Evolutionary conservation across 2,888 invertebrate genomes (phyloP).

Genomic region (Heliconius erato): DNA sequence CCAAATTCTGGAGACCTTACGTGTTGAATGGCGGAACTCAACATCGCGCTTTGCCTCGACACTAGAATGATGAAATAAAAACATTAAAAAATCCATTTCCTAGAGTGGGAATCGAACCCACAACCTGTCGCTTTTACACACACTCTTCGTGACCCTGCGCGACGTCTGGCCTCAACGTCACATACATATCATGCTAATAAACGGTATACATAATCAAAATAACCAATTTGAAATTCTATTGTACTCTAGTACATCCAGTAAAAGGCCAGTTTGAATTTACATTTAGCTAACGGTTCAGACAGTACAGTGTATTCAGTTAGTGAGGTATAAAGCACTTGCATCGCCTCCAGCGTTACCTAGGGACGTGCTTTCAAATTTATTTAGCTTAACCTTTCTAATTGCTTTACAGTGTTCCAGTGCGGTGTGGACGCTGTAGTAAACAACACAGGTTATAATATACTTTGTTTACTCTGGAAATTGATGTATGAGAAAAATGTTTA

Average conservation of each 20-base stretch:
- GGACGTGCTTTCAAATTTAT: conserved; percentile 33
- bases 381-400: conserved; percentile 37
- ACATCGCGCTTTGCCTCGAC: too few relatives aligned
- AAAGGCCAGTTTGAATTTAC: conserved; percentile 22
- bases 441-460: not conserved
- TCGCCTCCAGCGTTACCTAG: conserved; percentile 31
- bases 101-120: too few relatives aligned
- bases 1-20: too few relatives aligned
- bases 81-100: too few relatives aligned
- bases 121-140: too few relatives aligned
- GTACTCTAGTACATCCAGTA: conserved; percentile 9
- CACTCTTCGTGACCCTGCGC: too few relatives aligned
- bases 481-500: not conserved
- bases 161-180: not conserved
- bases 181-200: conserved; percentile 9
- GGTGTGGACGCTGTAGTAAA: not conserved
- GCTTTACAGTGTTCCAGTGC: conserved; percentile 27
- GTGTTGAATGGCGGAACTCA: too few relatives aligned
- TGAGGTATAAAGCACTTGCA: conserved; percentile 23
- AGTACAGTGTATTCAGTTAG: conserved; percentile 19
- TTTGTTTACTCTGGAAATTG: conserved; percentile 2
- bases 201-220: conserved; percentile 20
- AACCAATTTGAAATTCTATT: conserved; percentile 25
- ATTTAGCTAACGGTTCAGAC: conserved; percentile 19
- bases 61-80: too few relatives aligned